Percentiles rank a stretch among this genome's conserved stretches.
Conservation (phyloP, 2,888 invertebrate species). For the Entomobrya proxima region DNA sequence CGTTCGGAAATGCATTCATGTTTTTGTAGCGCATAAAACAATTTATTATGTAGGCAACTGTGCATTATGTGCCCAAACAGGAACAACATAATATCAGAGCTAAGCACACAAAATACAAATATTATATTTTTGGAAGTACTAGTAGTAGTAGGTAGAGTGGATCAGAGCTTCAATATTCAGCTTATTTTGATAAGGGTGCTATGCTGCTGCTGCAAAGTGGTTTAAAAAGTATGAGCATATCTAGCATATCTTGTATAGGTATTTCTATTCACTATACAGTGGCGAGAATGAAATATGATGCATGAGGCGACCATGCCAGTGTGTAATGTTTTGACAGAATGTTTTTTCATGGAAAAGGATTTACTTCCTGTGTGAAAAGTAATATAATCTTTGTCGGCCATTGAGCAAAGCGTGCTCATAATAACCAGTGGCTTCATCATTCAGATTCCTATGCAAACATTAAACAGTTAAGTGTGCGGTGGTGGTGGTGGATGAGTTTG, state of each 20-base stretch:
- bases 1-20: constrained; percentile 47
- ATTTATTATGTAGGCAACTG: constrained; percentile 46
- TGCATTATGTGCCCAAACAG: background rate
- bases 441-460: too few species aligned
- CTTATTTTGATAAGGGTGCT: too few species aligned
- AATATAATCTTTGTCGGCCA: constrained; percentile 57
- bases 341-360: constrained; percentile 52
- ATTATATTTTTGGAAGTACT: background rate
- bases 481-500: too few species aligned
- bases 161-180: too few species aligned
- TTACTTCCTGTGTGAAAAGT: constrained; percentile 51
- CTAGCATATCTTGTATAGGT: background rate
- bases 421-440: too few species aligned
- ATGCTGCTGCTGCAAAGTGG: too few species aligned
- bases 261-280: background rate
- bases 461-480: too few species aligned
- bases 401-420: background rate
- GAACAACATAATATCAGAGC: background rate
- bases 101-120: background rate
- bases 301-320: constrained; percentile 52
- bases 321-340: constrained; percentile 55
- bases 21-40: constrained; percentile 43
- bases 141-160: too few species aligned
- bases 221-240: background rate
- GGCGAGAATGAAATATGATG: constrained; percentile 50